Conservation (phyloP, 2,888 invertebrate genomes). For the Amblyjoppa fuscipennis region DNA sequence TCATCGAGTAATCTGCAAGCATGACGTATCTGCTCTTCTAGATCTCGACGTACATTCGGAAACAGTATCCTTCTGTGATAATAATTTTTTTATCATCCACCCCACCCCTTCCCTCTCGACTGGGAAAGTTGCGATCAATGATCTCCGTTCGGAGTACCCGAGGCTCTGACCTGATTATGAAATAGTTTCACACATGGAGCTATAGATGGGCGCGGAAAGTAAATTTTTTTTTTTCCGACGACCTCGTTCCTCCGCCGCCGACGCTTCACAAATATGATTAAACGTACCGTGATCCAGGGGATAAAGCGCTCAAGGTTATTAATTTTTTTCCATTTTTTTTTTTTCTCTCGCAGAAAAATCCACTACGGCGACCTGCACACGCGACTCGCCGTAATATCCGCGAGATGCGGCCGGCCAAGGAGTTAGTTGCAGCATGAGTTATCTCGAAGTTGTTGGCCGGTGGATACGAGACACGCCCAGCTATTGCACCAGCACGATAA, state of each 20-base stretch:
- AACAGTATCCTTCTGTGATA: background rate
- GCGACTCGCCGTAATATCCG: slow-evolving; percentile 40
- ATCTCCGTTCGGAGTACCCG: slow-evolving; percentile 17
- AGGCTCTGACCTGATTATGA: slow-evolving; percentile 3
- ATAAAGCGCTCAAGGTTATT: slow-evolving; percentile 54
- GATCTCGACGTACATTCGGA: too few species aligned
- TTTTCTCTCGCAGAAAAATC: slow-evolving; percentile 47
- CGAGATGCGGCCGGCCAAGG: slow-evolving; percentile 47
- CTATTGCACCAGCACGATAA: slow-evolving; percentile 44
- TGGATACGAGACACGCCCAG: slow-evolving; percentile 47
- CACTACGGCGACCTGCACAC: slow-evolving; percentile 1
- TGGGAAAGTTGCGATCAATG: slow-evolving; percentile 13
- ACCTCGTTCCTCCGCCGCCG: slow-evolving; percentile 22
- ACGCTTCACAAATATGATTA: slow-evolving; percentile 43
- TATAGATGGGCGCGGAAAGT: background rate
- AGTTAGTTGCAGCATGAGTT: slow-evolving; percentile 57
- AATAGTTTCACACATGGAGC: slow-evolving; percentile 10
- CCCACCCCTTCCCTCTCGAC: background rate
- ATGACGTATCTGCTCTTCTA: background rate
- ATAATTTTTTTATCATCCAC: background rate
- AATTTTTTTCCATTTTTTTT: background rate
- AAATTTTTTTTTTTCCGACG: slow-evolving; percentile 29
- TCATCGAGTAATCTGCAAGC: background rate
- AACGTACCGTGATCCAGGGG: slow-evolving; percentile 32
- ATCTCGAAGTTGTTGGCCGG: slow-evolving; percentile 47